Conservation (phyloP, 37 sponge, comb jelly and placozoan species). For the Geodia barretti region DNA sequence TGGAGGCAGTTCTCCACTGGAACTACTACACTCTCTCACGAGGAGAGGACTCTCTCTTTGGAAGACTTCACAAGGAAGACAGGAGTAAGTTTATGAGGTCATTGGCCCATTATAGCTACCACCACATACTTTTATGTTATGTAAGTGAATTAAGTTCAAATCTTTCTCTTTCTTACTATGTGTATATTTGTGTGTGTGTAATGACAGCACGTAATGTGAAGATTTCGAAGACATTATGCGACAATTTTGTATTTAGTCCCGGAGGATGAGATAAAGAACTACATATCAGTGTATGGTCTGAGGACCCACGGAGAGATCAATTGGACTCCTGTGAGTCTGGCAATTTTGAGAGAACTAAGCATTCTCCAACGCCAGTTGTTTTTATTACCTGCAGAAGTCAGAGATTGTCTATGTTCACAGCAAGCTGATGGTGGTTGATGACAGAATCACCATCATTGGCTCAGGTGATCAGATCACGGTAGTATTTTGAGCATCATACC, state of each 20-base stretch:
- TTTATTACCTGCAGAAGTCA: conserved; percentile 29
- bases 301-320: conserved; percentile 39
- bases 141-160: no score
- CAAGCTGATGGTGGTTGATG: conserved; percentile 75
- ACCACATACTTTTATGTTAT: no score
- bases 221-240: no score
- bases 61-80: conserved; percentile 22
- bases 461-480: no score
- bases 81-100: conserved; percentile 34
- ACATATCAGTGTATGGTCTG: conserved; percentile 67
- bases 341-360: neutral
- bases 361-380: no score
- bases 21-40: conserved; percentile 51
- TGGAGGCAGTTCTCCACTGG: conserved; percentile 60
- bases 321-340: conserved; percentile 31
- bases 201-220: no score
- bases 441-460: conserved; percentile 63
- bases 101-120: no score
- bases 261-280: conserved; percentile 32
- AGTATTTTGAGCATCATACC: no score
- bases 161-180: no score
- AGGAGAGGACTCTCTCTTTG: conserved; percentile 47
- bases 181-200: neutral
- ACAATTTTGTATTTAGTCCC: no score
- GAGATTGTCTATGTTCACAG: conserved; percentile 76